Conservation (phyloP, 2,113 vertebrate species). For the Hirundichthys speculiger region DNA sequence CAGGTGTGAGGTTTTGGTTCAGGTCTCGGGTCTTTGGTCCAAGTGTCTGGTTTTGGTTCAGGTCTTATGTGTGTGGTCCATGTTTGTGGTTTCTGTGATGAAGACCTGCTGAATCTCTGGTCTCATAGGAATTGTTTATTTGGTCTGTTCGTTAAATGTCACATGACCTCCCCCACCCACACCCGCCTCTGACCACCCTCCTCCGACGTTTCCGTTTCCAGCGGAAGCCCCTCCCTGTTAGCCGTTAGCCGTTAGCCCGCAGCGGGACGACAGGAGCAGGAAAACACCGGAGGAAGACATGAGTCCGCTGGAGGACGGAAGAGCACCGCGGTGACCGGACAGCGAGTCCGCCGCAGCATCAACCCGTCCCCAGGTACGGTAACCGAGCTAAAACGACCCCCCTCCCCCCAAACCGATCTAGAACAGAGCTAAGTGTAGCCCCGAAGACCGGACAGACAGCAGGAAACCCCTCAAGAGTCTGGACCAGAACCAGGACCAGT, state of each 20-base stretch:
- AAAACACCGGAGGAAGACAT: constrained; percentile 30
- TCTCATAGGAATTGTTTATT: no score
- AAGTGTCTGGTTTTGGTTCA: no score
- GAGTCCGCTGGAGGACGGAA: constrained; percentile 27
- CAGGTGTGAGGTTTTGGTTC: no score
- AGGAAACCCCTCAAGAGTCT: no score
- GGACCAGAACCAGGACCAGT: no score
- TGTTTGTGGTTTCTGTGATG: no score
- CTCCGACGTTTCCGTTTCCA: constrained; percentile 44
- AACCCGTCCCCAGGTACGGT: constrained; percentile 22
- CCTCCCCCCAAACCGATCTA: not conserved
- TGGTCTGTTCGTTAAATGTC: no score
- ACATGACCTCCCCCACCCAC: not conserved
- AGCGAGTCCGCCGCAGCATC: constrained; percentile 17
- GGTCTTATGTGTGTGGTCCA: no score
- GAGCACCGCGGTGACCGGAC: constrained; percentile 56
- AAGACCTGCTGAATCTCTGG: no score
- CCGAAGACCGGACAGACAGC: no score
- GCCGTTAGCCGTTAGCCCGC: constrained; percentile 50
- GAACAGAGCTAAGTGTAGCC: no score
- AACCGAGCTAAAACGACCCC: not conserved
- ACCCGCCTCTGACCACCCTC: not conserved
- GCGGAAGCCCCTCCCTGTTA: constrained; percentile 73
- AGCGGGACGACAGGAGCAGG: constrained; percentile 39
- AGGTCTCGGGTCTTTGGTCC: no score